phyloP scores from a whole-genome alignment of 2,113 vertebrate species.

The Centropristis striata region DNA sequence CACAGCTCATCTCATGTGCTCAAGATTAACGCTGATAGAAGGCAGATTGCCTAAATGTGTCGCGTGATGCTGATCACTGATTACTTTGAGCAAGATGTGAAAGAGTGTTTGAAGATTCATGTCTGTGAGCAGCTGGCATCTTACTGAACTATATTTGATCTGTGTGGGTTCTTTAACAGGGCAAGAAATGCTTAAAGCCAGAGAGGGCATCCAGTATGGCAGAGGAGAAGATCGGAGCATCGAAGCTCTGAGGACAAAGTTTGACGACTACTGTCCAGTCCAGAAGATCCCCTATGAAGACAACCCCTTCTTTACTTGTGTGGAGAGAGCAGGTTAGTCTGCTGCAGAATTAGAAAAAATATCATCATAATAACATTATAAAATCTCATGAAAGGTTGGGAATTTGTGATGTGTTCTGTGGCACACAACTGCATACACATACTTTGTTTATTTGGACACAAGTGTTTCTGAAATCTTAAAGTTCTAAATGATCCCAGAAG shows the following conservation, averaged over 20 bases:
- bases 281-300: slow-evolving; percentile 70
- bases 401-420: not conserved
- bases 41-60: slow-evolving; percentile 69
- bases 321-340: slow-evolving; percentile 81
- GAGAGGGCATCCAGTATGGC: slow-evolving; percentile 65
- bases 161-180: slow-evolving; percentile 66
- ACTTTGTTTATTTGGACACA: not conserved
- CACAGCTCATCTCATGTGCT: slow-evolving; percentile 60
- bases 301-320: slow-evolving; percentile 87
- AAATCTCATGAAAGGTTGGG: not conserved
- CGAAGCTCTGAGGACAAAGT: slow-evolving; percentile 79
- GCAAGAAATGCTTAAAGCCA: slow-evolving; percentile 68
- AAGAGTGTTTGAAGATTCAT: slow-evolving; percentile 9
- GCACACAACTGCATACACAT: not conserved
- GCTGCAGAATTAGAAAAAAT: not conserved
- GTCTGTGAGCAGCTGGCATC: not conserved
- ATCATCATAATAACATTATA: not conserved
- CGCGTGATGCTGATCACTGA: slow-evolving; percentile 51
- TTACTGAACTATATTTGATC: not conserved
- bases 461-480: not conserved
- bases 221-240: slow-evolving; percentile 68
- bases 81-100: slow-evolving; percentile 29
- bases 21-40: slow-evolving; percentile 67
- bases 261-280: slow-evolving; percentile 79
- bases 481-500: not conserved